Evolutionary conservation across 2,888 invertebrate genomes (phyloP), one percentile per base, ranked within the genome.

Genomic region (Protonemura montana): DNA sequence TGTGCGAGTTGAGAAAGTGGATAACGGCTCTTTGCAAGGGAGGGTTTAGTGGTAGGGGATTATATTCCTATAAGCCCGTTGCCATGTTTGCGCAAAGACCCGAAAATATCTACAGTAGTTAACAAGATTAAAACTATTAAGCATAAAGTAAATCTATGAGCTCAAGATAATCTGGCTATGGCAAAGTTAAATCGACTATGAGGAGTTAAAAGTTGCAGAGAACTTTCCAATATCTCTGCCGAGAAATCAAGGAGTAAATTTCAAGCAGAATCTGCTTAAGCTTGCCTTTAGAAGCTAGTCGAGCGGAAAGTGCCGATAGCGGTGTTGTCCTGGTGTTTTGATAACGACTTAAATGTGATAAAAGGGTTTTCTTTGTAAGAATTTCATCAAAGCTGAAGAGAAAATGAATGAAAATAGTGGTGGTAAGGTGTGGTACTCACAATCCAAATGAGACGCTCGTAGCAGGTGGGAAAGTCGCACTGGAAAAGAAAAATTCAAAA

Each of bases 81-180:
- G 7, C 84, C 76, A 84, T 84, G 84, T 84, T 84, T 84, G 84
- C 27, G 84, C 84, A 84, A 84, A 84, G 76, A 76, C 84, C 84
- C 84, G 26, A 84, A 84, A 84, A 84, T 84, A 84, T 84, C 84
- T 84, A 59, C 26, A 84, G 84, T 76, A 84, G 84, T 84, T 84
- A 84, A 84, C 84, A 84, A 84, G 84, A 84, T 84, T 84, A 84
- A 84, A 84, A 84, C 84, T 84, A 76, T 84, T 76, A 84, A 76
- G 59, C 84, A 84, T 84, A 76, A 84, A 76, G 59, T 76, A 84
- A 84, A 84, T 84, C 84, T 84, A 83, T 59, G 84, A 84, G 84
- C 76, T 27, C 21, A 59, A 84, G 59, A 76, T 84, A 84, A 84
- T 84, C 84, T 41, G 35, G 41, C 82, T 30, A 83, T 21, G 41